Evolutionary conservation across 2,888 invertebrate species (phyloP).

Genomic region (Pegoplata infirma): DNA sequence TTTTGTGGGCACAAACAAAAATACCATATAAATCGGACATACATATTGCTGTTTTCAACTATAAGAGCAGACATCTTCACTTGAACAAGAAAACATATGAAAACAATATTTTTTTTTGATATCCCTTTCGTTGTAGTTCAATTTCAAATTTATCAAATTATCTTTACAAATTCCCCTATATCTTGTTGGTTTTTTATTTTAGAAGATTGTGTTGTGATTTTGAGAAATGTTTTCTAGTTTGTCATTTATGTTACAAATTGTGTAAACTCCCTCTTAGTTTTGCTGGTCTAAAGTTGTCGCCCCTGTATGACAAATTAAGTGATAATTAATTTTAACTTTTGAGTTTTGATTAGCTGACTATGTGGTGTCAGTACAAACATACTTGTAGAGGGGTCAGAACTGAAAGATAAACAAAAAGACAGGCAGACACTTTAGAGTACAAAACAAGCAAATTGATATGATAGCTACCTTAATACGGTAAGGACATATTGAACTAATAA

Average conservation of each 20-base stretch:
- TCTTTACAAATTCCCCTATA: too few relatives aligned
- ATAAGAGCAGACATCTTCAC: not conserved
- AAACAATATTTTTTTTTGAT: not conserved
- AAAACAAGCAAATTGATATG: constrained; percentile 31
- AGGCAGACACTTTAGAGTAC: not conserved
- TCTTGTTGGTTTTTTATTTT: not conserved
- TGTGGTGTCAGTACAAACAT: too few relatives aligned
- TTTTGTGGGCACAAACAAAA: not conserved
- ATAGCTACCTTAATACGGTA: not conserved
- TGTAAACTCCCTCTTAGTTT: not conserved
- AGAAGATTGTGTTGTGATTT: constrained; percentile 20
- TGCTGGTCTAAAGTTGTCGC: constrained; percentile 8
- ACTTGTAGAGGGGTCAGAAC: constrained; percentile 4
- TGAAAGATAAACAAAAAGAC: not conserved
- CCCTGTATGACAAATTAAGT: constrained; percentile 59
- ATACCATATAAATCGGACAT: not conserved
- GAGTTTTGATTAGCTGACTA: constrained; percentile 35
- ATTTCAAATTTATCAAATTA: not conserved
- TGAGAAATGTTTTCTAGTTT: constrained; percentile 27
- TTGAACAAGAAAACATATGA: constrained; percentile 2
- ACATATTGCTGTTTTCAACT: not conserved
- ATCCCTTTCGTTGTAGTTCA: too few relatives aligned
- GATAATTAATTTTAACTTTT: constrained; percentile 64
- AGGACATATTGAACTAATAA: not conserved
- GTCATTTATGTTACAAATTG: constrained; percentile 20